Conservation (phyloP, 2,888 invertebrate genomes). For the Hirudinaria manillensis region DNA sequence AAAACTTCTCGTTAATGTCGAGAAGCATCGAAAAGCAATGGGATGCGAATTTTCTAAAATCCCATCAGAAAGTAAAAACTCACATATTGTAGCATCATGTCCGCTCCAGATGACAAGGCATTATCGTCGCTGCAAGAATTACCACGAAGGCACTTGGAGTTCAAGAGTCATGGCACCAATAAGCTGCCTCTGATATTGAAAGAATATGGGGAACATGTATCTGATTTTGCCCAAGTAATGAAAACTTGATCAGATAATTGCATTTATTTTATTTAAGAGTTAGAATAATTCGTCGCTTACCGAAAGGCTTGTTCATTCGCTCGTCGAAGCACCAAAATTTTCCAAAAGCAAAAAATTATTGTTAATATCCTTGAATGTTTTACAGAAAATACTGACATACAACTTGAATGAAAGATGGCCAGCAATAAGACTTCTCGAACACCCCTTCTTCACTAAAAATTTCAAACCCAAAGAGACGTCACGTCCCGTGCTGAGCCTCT, state of each 20-base stretch:
- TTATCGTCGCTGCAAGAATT: not conserved
- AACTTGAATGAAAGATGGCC: conserved; percentile 38
- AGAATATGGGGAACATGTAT: conserved; percentile 40
- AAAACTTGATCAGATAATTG: conserved; percentile 65
- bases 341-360: no score
- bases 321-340: no score
- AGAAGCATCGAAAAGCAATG: no score
- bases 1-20: no score
- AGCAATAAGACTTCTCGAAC: conserved; percentile 36
- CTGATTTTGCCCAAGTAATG: conserved; percentile 44
- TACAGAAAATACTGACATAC: conserved; percentile 39
- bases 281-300: no score
- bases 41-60: no score
- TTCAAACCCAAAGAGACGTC: conserved; percentile 10
- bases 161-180: not conserved
- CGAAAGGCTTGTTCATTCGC: no score
- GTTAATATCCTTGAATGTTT: not conserved
- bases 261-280: conserved; percentile 35
- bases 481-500: no score
- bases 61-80: no score
- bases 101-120: not conserved
- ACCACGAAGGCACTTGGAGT: not conserved
- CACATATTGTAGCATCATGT: not conserved
- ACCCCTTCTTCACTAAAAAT: conserved; percentile 37
- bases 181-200: not conserved